Evolutionary conservation across 2,888 invertebrate genomes (phyloP), one percentile per base, ranked within the genome.

Genomic region (Sarcophaga carnaria): DNA sequence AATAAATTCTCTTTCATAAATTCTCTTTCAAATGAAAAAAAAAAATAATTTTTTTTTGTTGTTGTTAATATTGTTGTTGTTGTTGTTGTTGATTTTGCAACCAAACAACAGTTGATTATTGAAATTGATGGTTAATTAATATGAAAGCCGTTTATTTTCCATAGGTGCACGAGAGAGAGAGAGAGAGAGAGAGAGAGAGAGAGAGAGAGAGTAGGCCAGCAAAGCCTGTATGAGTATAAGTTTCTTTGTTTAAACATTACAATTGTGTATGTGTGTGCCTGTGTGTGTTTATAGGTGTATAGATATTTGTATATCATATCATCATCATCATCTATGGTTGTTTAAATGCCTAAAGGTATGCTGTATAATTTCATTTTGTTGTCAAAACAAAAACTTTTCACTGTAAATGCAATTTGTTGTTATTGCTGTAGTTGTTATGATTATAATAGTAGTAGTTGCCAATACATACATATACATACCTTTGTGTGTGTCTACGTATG

Each of bases 81-180:
- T 54, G 54, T 54, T 54, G 2, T 54, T 54, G 54, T 54, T 54
- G 54, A 14, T 54, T 54, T 54, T 54, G 54, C 17, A 54, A 54
- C 54, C 54, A 54, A 54, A 54, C 54, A 54, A 54, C 66, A 82
- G 87, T 87, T 87, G 87, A 87, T 84, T 87, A 87, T 87, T 87
- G 84, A 87, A 87, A 87, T 87, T 87, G 87, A 87, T 87, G 84
- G 87, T 87, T 87, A 87, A 84, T 87, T 87, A 87, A 87, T 84
- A 87, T 87, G 84, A 79, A 84, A 79, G 84, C 71, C 67, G 72
- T 84, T 71, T 74, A 64, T 60, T 54, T 37, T 54, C 4, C 54
- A 54, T 76, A 27, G 54, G 25, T 71, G 17, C 17, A 17, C 2
- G 14, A 54, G 17, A 12, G 54, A 54, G 54, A 17, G 54, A 54